Percentiles rank a stretch among this genome's conserved stretches.
phyloP scores from a whole-genome alignment of 2,797 vertebrate species.

The Cossypha polioptera region DNA sequence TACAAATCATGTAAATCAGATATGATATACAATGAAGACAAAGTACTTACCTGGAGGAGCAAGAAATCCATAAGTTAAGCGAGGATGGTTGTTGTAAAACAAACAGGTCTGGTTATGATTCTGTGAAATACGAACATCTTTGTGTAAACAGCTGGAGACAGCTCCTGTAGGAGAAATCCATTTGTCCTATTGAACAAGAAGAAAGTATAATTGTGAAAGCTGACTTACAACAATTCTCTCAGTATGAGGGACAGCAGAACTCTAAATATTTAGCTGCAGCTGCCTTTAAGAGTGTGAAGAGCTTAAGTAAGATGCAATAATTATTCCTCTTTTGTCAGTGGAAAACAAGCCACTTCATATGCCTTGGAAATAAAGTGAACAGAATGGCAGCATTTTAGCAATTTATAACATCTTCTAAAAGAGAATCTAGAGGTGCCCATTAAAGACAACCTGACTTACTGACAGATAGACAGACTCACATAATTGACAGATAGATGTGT shows the following conservation, averaged over 20 bases:
- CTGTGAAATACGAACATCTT: conserved; percentile 80
- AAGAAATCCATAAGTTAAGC: conserved; percentile 80
- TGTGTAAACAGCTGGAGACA: conserved; percentile 78
- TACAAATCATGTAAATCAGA: background rate
- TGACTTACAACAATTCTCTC: background rate
- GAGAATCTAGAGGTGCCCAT: background rate
- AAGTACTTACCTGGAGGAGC: conserved; percentile 82
- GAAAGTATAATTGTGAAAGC: background rate
- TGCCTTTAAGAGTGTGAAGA: background rate
- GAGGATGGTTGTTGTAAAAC: conserved; percentile 68
- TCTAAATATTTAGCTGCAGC: background rate
- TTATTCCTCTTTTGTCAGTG: background rate
- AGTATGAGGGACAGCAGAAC: background rate
- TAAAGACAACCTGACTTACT: background rate
- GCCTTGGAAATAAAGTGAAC: background rate
- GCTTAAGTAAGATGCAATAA: background rate
- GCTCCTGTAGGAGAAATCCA: conserved; percentile 33
- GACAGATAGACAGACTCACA: background rate
- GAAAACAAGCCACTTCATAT: background rate
- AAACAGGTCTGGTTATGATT: conserved; percentile 79
- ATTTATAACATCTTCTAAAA: background rate
- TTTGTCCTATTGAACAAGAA: conserved; percentile 63
- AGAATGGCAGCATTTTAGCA: background rate
- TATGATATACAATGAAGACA: background rate
- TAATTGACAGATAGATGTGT: background rate